phyloP scores from a whole-genome alignment of 2,888 invertebrate genomes.

The Luperina nickerlii region DNA sequence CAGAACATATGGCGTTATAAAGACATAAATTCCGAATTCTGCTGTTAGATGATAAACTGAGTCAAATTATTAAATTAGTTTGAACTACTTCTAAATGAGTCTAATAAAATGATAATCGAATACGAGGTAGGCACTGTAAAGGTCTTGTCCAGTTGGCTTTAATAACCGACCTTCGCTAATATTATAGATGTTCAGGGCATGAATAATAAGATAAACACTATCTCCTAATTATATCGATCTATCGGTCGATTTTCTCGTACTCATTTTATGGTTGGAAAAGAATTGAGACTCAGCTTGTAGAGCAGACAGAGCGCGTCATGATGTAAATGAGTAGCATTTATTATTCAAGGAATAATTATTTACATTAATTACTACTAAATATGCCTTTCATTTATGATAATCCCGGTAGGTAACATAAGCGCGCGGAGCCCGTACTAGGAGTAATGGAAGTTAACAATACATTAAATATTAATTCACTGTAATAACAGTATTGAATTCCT shows the following conservation, averaged over 20 bases:
- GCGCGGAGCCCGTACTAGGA: neutral
- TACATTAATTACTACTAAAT: neutral
- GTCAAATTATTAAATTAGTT: conserved; percentile 11
- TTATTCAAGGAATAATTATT: neutral
- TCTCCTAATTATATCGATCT: neutral
- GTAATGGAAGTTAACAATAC: conserved; percentile 16
- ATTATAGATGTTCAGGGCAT: neutral
- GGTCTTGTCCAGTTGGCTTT: too few species aligned
- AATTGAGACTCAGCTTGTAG: neutral
- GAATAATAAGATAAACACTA: neutral
- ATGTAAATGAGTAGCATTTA: neutral
- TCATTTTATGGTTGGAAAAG: too few species aligned
- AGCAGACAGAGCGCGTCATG: neutral
- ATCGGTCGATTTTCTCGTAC: too few species aligned
- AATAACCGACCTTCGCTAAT: neutral
- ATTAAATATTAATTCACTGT: conserved; percentile 29
- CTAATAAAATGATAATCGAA: conserved; percentile 17
- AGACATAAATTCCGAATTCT: conserved; percentile 37
- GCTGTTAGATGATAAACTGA: conserved; percentile 33
- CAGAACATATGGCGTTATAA: conserved; percentile 23
- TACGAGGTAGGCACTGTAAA: neutral
- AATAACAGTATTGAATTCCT: conserved; percentile 36
- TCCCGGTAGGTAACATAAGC: neutral
- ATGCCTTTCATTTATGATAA: neutral
- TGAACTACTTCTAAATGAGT: conserved; percentile 6